phyloP scores from a whole-genome alignment of 2,888 invertebrate species.

The Choreutis nemorana region DNA sequence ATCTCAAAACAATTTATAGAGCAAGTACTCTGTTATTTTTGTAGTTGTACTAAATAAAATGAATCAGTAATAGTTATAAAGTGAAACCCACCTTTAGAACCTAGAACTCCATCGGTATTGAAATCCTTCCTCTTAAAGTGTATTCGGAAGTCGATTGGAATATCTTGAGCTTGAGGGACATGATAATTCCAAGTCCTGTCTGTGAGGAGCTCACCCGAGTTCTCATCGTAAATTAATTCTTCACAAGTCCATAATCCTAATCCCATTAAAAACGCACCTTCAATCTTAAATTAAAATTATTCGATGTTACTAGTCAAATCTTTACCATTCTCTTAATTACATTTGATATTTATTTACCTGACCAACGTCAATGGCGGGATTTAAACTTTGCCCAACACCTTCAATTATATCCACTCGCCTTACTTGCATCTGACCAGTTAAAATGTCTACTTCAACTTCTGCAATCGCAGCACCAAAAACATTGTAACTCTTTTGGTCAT shows the following conservation, averaged over 20 bases:
- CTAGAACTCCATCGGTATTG: constrained; percentile 68
- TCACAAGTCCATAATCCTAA: constrained; percentile 79
- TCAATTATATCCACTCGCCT: constrained; percentile 72
- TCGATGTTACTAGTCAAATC: constrained; percentile 16
- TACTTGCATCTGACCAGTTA: constrained; percentile 78
- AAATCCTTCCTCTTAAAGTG: constrained; percentile 69
- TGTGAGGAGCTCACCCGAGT: constrained; percentile 73
- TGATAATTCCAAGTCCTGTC: constrained; percentile 82
- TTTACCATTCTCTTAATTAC: background rate
- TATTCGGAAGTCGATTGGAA: constrained; percentile 76
- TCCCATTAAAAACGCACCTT: constrained; percentile 80
- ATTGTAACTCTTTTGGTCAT: constrained; percentile 42
- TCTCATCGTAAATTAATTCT: constrained; percentile 68
- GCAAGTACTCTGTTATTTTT: constrained; percentile 1
- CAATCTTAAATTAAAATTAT: constrained; percentile 34
- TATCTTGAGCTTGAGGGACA: constrained; percentile 76
- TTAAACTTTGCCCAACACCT: constrained; percentile 74
- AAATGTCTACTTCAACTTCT: constrained; percentile 77
- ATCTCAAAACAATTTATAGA: too few species aligned
- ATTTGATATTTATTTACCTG: constrained; percentile 46
- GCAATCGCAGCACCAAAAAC: constrained; percentile 68
- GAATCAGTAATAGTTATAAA: background rate
- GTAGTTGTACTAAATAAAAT: background rate
- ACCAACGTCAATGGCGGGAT: constrained; percentile 74
- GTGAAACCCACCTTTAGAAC: constrained; percentile 70